Evolutionary conservation across 2,113 vertebrate genomes (phyloP), one percentile per base, ranked within the genome.

Genomic region (Ginglymostoma cirratum): DNA sequence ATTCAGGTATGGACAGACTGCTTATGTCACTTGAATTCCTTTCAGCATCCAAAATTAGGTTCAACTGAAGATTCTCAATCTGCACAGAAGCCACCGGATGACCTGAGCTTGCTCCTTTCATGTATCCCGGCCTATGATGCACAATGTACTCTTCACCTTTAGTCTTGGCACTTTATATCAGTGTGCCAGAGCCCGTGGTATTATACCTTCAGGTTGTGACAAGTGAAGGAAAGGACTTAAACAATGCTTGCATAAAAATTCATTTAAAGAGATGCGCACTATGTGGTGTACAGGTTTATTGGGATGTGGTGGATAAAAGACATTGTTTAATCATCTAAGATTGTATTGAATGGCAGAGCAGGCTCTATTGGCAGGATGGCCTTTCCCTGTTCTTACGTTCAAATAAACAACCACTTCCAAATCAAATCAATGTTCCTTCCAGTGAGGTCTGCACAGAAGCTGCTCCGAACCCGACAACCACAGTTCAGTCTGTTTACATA

Each of bases 1-100:
- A 99, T 98, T 95, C 99, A 99, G 99, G 99, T 98, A 96, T 89
- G 86, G 45, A 12, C 34, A 10, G 24, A 3, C 87, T 61, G 27
- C 2, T 90, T 61, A 5, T 2, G 1, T 55, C 55, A 24, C 48
- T 61, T 0, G 15, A 23, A 24, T 15, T 3, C 1, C 52, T 14
- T 30, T 38, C 21, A 38, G 0, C 8, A 30, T 34, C 5, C 10
- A 10, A 30, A 61, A 30, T 23, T 0, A 30, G 45, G 10, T 10
- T 3, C 27, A 7, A 5, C 15, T 89, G 27, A 17, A 89, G 85
- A 23, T 5, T 48, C 23, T 52, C 45, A 19, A 45, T 52, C 48
- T 89, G 0, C 52, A 34, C 27, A 17, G 48, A 3, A 14, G 14
- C n/a, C 4, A 15, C 78, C 5, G 14, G 78, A 83, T 42, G 17